phyloP scores from a whole-genome alignment of 2,888 invertebrate genomes.

The Oligia fasciuncula region DNA sequence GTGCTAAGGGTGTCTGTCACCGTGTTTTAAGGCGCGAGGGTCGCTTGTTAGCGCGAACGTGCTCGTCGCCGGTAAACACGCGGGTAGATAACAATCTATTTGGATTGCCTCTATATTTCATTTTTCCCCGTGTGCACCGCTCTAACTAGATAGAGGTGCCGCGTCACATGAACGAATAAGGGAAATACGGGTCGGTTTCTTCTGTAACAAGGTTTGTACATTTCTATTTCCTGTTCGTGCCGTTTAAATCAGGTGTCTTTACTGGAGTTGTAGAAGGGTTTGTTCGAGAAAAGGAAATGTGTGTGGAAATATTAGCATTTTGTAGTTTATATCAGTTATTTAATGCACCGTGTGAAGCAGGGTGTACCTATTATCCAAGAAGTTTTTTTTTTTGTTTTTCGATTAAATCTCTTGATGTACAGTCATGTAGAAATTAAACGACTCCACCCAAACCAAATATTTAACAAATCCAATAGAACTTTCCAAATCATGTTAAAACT shows the following conservation, averaged over 20 bases:
- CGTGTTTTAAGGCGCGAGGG: conserved; percentile 79
- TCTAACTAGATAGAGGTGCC: conserved; percentile 88
- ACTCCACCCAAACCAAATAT: conserved; percentile 4
- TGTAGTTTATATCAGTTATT: background rate
- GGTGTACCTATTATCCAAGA: background rate
- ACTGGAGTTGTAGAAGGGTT: conserved; percentile 27
- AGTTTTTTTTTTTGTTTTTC: background rate
- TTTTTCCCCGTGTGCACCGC: conserved; percentile 86
- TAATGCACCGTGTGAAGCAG: too few relatives aligned
- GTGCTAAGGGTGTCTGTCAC: conserved; percentile 79
- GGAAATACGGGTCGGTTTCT: conserved; percentile 86
- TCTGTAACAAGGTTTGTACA: conserved; percentile 75
- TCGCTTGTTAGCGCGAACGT: conserved; percentile 88
- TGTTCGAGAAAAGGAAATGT: background rate
- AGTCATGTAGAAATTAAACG: background rate
- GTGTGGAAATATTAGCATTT: background rate
- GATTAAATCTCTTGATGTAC: too few relatives aligned
- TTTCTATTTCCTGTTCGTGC: conserved; percentile 53
- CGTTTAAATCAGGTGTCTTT: conserved; percentile 56
- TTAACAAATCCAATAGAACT: conserved; percentile 27
- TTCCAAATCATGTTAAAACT: conserved; percentile 50
- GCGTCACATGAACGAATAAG: conserved; percentile 76
- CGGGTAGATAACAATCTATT: conserved; percentile 90
- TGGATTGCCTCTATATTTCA: conserved; percentile 90
- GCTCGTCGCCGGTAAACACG: conserved; percentile 89